phyloP scores from a whole-genome alignment of 2,888 invertebrate species.

The Trachelus stipa region DNA sequence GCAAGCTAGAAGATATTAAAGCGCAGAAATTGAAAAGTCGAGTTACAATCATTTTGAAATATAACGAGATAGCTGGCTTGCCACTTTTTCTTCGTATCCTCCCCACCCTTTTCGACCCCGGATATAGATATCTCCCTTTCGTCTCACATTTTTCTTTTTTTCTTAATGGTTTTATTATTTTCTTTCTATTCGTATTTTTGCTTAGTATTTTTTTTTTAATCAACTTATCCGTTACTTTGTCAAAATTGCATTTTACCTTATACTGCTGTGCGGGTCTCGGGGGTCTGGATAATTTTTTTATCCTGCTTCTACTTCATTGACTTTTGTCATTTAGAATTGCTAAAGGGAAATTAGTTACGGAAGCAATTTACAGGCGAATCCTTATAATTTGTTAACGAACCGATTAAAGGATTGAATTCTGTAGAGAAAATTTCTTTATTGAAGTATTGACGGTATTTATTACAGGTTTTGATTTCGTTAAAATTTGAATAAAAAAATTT shows the following conservation, averaged over 20 bases:
- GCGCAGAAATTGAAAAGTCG: constrained; percentile 2
- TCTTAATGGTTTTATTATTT: constrained; percentile 2
- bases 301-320: background rate
- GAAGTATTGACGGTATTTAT: constrained; percentile 24
- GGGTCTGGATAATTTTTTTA: background rate
- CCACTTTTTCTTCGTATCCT: background rate
- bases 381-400: constrained; percentile 37
- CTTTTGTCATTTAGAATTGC: background rate
- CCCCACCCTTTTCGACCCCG: background rate
- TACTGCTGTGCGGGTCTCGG: background rate
- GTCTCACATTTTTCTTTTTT: background rate
- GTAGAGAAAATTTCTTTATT: constrained; percentile 21
- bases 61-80: background rate
- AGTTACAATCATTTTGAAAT: background rate
- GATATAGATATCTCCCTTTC: too few relatives aligned
- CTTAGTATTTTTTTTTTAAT: background rate
- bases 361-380: constrained; percentile 17
- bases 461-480: constrained; percentile 22
- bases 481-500: background rate
- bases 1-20: background rate
- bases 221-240: background rate
- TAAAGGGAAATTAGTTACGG: background rate
- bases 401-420: constrained; percentile 12
- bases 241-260: background rate
- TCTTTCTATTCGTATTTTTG: background rate